A percentile compares a stretch with the other conserved stretches of the same genome.
Conservation (phyloP, 2,797 vertebrate species). For the Limosa lapponica region DNA sequence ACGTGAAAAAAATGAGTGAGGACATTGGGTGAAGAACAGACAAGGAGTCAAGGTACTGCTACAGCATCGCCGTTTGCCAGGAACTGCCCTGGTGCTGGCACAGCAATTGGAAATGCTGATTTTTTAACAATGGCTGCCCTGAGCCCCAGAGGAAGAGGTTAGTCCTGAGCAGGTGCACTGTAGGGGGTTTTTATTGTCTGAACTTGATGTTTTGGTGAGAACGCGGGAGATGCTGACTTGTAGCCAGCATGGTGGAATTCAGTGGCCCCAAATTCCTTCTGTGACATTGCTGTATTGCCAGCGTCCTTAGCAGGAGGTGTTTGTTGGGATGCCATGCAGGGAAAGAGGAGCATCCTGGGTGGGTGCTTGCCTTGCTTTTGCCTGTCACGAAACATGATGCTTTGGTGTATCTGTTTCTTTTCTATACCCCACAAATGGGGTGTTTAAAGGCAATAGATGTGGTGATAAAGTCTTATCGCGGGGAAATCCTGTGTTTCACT, state of each 20-base stretch:
- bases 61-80: accelerated
- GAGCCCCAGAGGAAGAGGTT: not conserved
- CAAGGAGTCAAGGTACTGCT: not conserved
- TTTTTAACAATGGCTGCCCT: not conserved
- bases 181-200: not conserved
- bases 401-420: not conserved
- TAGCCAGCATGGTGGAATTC: not conserved
- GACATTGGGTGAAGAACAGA: not conserved
- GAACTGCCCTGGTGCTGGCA: not conserved
- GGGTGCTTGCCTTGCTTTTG: not conserved
- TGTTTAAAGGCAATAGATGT: not conserved
- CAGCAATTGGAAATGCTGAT: not conserved
- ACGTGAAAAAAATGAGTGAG: not conserved
- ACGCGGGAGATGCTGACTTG: not conserved
- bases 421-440: accelerated
- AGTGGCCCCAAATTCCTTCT: not conserved
- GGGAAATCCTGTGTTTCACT: not conserved
- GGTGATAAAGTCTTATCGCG: not conserved
- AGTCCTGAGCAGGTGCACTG: not conserved
- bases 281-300: accelerated
- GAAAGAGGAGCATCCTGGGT: not conserved
- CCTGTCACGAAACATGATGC: accelerated
- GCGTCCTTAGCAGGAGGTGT: accelerated
- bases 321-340: not conserved
- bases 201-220: not conserved